Conservation (phyloP, 1,140 invertebrate species). For the Xylocopa sonorina region DNA sequence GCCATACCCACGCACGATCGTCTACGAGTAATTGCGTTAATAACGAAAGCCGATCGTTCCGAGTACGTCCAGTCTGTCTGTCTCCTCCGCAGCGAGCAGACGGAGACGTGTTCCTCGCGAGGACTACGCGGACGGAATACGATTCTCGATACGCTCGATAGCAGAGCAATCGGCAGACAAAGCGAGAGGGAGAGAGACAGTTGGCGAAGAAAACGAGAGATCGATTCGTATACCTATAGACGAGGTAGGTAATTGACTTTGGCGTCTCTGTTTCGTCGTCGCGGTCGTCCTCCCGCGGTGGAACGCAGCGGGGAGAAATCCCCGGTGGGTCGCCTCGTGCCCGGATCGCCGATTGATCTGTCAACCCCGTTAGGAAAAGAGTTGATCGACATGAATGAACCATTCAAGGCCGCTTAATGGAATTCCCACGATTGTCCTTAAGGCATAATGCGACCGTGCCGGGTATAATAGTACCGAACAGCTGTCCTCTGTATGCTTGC, state of each 20-base stretch:
- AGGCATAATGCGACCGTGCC: constrained; percentile 75
- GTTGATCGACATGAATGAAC: constrained; percentile 82
- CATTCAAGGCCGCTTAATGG: constrained; percentile 80
- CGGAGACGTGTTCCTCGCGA: constrained; percentile 1
- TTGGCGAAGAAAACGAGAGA: constrained; percentile 28
- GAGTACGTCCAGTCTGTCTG: too few species aligned
- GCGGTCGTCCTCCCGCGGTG: neutral
- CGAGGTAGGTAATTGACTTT: constrained; percentile 62
- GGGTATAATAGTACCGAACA: constrained; percentile 71
- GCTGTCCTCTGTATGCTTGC: constrained; percentile 53
- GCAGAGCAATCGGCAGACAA: constrained; percentile 40
- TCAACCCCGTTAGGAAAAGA: constrained; percentile 79
- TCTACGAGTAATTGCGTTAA: neutral
- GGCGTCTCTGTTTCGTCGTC: constrained; percentile 47
- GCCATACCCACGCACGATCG: too few species aligned
- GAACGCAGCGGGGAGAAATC: constrained; percentile 54
- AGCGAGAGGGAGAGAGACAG: too few species aligned
- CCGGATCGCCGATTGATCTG: constrained; percentile 78
- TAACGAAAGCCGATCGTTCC: constrained; percentile 26
- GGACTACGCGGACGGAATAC: constrained; percentile 23
- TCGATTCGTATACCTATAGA: constrained; percentile 39
- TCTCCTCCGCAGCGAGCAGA: neutral
- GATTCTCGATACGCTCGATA: constrained; percentile 49
- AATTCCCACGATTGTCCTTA: constrained; percentile 81
- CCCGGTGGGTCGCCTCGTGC: constrained; percentile 58